Evolutionary conservation across 1,140 invertebrate genomes (phyloP).

Genomic region (Drosophila yakuba): DNA sequence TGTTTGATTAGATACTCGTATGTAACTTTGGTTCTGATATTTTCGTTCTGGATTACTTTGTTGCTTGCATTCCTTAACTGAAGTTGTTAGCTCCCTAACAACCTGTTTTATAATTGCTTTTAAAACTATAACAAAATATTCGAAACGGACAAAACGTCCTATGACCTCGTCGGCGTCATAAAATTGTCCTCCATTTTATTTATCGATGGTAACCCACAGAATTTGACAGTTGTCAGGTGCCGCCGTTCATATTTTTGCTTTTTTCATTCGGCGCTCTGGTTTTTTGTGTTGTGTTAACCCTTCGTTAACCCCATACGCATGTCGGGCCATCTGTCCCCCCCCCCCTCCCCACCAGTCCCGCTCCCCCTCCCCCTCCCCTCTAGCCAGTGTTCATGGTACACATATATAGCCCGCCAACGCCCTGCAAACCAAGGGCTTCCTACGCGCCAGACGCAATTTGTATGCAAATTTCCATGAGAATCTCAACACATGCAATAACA

Average conservation of each 20-base stretch:
- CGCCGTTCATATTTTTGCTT: conserved; percentile 2
- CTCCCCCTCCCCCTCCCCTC: no score
- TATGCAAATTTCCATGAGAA: conserved; percentile 83
- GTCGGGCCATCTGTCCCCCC: conserved; percentile 34
- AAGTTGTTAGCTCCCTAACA: neutral
- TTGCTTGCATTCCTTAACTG: no score
- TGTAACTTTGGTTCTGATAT: no score
- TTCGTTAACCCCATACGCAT: conserved; percentile 55
- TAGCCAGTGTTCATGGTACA: neutral
- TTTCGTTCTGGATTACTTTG: no score
- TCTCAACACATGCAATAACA: conserved; percentile 78
- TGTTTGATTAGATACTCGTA: no score
- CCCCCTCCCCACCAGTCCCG: no score
- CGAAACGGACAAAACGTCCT: neutral
- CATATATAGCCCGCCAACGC: neutral
- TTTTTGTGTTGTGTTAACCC: conserved; percentile 47
- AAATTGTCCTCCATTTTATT: conserved; percentile 17
- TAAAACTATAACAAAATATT: conserved; percentile 8
- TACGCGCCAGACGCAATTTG: conserved; percentile 82
- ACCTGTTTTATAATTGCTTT: neutral
- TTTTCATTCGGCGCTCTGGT: conserved; percentile 11
- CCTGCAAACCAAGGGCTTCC: conserved; percentile 31
- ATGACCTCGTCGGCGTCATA: neutral
- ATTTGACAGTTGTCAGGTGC: conserved; percentile 55
- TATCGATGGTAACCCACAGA: conserved; percentile 35